These are phyloP conservation scores for Calvadosia cruxmelitensis DNA, from an alignment of 30 jellyfish, hydroid and myxozoan genomes.

Conservation along the genomic window DNA sequence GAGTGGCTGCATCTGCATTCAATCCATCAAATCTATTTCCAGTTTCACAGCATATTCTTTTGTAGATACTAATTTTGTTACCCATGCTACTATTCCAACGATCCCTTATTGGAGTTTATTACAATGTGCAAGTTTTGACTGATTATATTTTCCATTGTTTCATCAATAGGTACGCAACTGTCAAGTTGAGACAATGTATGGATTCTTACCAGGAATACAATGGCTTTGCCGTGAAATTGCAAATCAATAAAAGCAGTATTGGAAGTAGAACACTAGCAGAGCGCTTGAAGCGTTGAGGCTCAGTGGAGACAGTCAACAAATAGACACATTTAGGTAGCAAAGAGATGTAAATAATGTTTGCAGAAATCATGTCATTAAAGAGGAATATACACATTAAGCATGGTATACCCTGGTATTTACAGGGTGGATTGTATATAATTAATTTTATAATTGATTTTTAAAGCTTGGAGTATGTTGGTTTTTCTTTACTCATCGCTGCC, in stretches of 20 bases:
- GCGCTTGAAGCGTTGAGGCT: background rate
- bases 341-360: no score
- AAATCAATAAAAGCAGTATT: background rate
- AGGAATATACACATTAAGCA: no score
- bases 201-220: conserved; percentile 68
- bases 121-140: background rate
- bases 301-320: no score
- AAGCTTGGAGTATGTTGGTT: conserved; percentile 57
- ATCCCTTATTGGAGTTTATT: no score
- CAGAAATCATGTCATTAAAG: no score
- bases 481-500: conserved; percentile 52
- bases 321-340: no score
- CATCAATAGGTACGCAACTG: conserved; percentile 46
- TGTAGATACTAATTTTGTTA: background rate
- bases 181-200: conserved; percentile 56
- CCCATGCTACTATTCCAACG: no score
- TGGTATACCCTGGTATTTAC: no score
- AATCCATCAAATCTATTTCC: background rate
- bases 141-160: background rate
- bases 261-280: background rate
- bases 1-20: background rate
- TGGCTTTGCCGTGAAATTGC: conserved; percentile 67
- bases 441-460: no score
- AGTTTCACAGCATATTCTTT: background rate
- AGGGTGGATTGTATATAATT: no score